A percentile compares a stretch with the other conserved stretches of the same genome.
These are phyloP conservation scores for Thunnus albacares DNA, from an alignment of 2,797 vertebrate genomes.

Conservation along the genomic window DNA sequence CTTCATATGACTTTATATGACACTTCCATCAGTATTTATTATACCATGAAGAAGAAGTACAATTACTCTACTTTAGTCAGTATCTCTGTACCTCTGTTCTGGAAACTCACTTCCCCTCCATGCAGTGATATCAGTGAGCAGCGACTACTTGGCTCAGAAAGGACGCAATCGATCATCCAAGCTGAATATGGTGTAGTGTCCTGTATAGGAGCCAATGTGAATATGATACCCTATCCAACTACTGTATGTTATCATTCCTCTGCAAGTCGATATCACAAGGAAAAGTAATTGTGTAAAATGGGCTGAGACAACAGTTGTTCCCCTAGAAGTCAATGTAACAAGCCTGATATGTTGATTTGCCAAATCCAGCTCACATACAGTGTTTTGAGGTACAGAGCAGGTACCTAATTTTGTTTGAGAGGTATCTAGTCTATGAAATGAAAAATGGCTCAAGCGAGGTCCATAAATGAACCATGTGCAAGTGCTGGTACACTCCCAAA, in stretches of 20 bases:
- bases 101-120: constrained; percentile 12
- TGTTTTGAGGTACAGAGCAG: constrained; percentile 1
- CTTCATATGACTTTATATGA: constrained; percentile 6
- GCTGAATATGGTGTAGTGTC: constrained; percentile 55
- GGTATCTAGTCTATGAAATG: not conserved
- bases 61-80: constrained; percentile 34
- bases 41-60: constrained; percentile 28
- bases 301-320: constrained; percentile 38
- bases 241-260: constrained; percentile 42
- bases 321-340: constrained; percentile 15
- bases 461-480: not conserved
- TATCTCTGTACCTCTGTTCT: constrained; percentile 12
- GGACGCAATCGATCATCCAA: constrained; percentile 57
- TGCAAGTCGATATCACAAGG: constrained; percentile 34
- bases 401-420: not conserved
- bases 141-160: constrained; percentile 43
- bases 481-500: constrained; percentile 13
- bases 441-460: constrained; percentile 1
- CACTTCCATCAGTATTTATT: constrained; percentile 43
- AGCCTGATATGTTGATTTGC: constrained; percentile 11
- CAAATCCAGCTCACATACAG: constrained; percentile 1
- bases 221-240: constrained; percentile 50
- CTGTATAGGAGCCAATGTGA: constrained; percentile 48
- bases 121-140: constrained; percentile 42
- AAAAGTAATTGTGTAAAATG: constrained; percentile 37